Conservation (phyloP, 2,797 vertebrate genomes). For the Pangasius sanitwongsei region DNA sequence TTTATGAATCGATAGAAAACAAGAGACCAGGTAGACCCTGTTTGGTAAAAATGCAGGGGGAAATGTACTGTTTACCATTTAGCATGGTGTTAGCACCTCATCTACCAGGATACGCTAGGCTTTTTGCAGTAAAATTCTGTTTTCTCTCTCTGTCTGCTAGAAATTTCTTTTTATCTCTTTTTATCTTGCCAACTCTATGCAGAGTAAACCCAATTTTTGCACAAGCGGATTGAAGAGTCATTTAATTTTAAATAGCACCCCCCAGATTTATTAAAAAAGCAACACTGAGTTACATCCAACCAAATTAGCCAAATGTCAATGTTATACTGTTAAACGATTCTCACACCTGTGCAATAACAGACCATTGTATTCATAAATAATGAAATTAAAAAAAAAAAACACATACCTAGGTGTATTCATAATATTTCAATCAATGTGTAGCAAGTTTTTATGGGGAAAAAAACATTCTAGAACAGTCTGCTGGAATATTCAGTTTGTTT, state of each 20-base stretch:
- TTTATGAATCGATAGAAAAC: background rate
- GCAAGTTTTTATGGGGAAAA: background rate
- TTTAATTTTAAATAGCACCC: background rate
- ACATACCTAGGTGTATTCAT: background rate
- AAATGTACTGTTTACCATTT: background rate
- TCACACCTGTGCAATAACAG: background rate
- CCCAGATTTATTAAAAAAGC: background rate
- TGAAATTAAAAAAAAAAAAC: background rate
- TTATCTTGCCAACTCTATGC: background rate
- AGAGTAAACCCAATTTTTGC: background rate
- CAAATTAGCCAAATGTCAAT: background rate
- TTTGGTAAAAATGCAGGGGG: background rate
- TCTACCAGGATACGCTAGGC: too few species aligned
- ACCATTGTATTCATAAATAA: background rate
- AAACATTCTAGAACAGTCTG: background rate
- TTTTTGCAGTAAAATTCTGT: background rate
- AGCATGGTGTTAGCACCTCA: background rate
- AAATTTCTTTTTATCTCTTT: background rate
- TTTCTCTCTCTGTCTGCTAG: background rate
- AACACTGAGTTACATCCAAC: background rate
- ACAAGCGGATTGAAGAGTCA: background rate
- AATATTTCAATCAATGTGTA: background rate
- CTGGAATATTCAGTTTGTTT: slow-evolving; percentile 8
- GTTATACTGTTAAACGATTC: background rate
- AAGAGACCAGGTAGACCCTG: background rate